A percentile compares a stretch with the other conserved stretches of the same genome.
Conservation (phyloP, 1,140 invertebrate species). For the Ostrea edulis region DNA sequence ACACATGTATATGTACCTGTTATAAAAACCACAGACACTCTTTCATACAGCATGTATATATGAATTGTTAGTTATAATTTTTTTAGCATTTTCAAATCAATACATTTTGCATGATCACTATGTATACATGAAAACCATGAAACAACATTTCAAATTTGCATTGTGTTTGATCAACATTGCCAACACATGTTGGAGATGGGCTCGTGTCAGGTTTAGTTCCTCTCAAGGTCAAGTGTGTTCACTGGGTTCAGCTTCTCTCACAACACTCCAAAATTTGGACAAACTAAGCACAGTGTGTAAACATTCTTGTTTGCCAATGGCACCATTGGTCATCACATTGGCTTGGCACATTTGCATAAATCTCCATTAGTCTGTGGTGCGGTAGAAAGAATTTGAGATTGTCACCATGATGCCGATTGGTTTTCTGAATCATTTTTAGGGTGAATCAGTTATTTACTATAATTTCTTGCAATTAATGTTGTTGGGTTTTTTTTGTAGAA, state of each 20-base stretch:
- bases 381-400: neutral
- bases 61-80: too few relatives aligned
- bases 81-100: too few relatives aligned
- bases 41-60: too few relatives aligned
- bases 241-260: neutral
- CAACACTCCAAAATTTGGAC: slow-evolving; percentile 18
- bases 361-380: neutral
- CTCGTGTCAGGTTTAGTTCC: neutral
- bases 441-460: slow-evolving; percentile 18
- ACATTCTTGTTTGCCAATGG: slow-evolving; percentile 23
- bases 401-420: neutral
- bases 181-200: neutral
- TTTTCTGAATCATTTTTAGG: slow-evolving; percentile 3
- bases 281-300: slow-evolving; percentile 13
- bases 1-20: too few relatives aligned
- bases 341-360: slow-evolving; percentile 16
- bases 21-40: too few relatives aligned
- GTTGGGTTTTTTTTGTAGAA: neutral
- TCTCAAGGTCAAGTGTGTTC: slow-evolving; percentile 23
- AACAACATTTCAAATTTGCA: too few relatives aligned
- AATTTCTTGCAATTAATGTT: neutral
- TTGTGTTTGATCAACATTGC: neutral
- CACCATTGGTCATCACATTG: slow-evolving; percentile 20
- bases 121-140: too few relatives aligned
- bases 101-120: too few relatives aligned